Evolutionary conservation across 2,797 vertebrate species (phyloP), one percentile per base, ranked within the genome.

Genomic region (Craterocephalus amniculus): DNA sequence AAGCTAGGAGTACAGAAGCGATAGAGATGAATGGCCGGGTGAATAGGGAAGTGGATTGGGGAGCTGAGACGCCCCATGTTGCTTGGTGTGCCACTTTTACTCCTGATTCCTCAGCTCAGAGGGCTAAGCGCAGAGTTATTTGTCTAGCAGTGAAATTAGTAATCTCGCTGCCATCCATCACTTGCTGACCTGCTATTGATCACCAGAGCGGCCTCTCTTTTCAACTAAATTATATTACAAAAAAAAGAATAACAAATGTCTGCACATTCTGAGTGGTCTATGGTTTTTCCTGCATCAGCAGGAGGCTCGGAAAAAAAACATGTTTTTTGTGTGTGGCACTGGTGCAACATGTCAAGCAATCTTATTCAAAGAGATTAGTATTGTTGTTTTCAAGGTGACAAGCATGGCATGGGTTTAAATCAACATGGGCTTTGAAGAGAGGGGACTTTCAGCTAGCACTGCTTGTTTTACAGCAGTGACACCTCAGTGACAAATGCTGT

Each of bases 131-230:
- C 76, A 26, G 70, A 88, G 89, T 93, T 91, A 94, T 95, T 92
- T 93, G 89, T 93, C 93, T 93, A 73, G 55, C 76, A 63, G 86
- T 91, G 91, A 94, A 95, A 95, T 95, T 94, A 94, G 92, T 91
- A 93, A 93, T 92, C 84, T 83, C 70, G 48, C 85, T 58, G 60
- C 92, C 92, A 95, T 95, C 93, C 92, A 94, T 95, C 94, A 95
- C 80, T 79, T 88, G 78, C 87, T 91, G 93, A 90, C 93, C 91
- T 86, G 87, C 60, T 88, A 95, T 95, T 86, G 93, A 95, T 95
- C 83, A 83, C 73, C 60, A 26, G 74, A 77, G 87, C 83, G 89
- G 89, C 88, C 79, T 92, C 90, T 92, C 89, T 91, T 92, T 92
- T 94, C 91, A 92, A 92, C 92, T 92, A 91, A 93, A 94, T 94